phyloP scores from a whole-genome alignment of 2,797 vertebrate species.

The Microctenopoma stevenorrisi region DNA sequence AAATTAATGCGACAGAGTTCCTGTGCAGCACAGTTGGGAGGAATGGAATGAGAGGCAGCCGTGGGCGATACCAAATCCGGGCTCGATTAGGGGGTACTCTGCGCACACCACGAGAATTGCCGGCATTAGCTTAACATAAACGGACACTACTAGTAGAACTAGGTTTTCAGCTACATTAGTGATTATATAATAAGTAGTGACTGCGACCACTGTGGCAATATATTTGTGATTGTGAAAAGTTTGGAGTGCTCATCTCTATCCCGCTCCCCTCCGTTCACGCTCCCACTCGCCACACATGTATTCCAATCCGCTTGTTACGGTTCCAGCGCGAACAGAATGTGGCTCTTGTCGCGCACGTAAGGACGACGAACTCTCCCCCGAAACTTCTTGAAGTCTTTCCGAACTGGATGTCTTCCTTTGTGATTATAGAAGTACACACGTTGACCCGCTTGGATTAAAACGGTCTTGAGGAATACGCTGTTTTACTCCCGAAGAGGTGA shows the following conservation, averaged over 20 bases:
- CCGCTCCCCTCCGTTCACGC: neutral
- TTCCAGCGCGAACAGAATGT: conserved; percentile 58
- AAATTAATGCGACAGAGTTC: conserved; percentile 60
- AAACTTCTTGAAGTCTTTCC: conserved; percentile 48
- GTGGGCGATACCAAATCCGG: conserved; percentile 79
- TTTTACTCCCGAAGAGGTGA: conserved; percentile 66
- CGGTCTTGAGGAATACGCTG: conserved; percentile 45
- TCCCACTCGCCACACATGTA: conserved; percentile 74
- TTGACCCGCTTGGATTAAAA: conserved; percentile 48
- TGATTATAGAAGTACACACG: neutral
- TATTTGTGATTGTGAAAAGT: fast-evolving
- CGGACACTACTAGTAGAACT: fast-evolving
- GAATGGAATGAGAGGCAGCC: conserved; percentile 82
- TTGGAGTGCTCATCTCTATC: neutral
- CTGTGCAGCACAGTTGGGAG: conserved; percentile 49
- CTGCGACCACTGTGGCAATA: fast-evolving
- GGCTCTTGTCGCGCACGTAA: conserved; percentile 37
- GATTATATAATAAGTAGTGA: fast-evolving
- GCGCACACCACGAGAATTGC: neutral
- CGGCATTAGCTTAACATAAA: neutral
- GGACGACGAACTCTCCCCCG: neutral
- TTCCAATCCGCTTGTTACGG: conserved; percentile 54
- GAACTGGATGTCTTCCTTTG: conserved; percentile 47
- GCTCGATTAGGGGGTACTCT: neutral
- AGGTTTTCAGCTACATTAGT: fast-evolving